A percentile compares a stretch with the other conserved stretches of the same genome.
Evolutionary conservation across 1,140 invertebrate genomes (phyloP).

Genomic region (Uloborus diversus): DNA sequence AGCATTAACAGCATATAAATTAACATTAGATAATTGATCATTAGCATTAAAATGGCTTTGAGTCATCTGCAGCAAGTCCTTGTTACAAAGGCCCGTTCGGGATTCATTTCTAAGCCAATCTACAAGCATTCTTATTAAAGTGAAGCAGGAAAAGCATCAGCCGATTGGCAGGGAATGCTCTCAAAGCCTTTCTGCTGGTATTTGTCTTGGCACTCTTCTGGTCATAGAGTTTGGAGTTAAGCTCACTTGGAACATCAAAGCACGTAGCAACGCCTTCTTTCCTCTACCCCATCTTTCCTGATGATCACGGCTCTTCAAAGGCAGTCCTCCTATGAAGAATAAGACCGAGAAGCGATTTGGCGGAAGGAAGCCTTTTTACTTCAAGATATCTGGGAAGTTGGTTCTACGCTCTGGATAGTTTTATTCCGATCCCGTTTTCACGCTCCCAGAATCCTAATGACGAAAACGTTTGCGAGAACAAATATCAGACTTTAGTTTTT

Average conservation of each 20-base stretch:
- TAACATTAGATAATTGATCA: too few relatives aligned
- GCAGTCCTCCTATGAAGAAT: not conserved
- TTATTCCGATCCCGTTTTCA: too few relatives aligned
- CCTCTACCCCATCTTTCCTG: not conserved
- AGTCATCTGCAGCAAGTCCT: too few relatives aligned
- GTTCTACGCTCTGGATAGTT: too few relatives aligned
- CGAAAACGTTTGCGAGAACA: too few relatives aligned
- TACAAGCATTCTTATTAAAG: constrained; percentile 11
- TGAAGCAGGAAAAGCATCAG: not conserved
- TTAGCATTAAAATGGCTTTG: too few relatives aligned
- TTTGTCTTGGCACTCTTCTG: constrained; percentile 17
- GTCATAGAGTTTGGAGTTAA: not conserved
- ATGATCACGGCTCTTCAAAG: not conserved
- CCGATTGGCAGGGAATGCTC: constrained; percentile 13
- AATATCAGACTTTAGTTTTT: too few relatives aligned
- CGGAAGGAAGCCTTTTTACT: constrained; percentile 4
- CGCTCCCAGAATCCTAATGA: too few relatives aligned
- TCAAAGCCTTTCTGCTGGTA: constrained; percentile 14
- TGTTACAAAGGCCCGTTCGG: too few relatives aligned
- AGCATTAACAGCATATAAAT: too few relatives aligned
- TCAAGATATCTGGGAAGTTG: not conserved
- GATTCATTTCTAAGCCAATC: too few relatives aligned
- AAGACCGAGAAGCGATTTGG: constrained; percentile 2
- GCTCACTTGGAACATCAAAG: constrained; percentile 13
- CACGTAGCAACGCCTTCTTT: constrained; percentile 9